These are phyloP conservation scores for Caenorhabditis sp. DNA, from an alignment of 2,888 invertebrate species.

Conservation along the genomic window DNA sequence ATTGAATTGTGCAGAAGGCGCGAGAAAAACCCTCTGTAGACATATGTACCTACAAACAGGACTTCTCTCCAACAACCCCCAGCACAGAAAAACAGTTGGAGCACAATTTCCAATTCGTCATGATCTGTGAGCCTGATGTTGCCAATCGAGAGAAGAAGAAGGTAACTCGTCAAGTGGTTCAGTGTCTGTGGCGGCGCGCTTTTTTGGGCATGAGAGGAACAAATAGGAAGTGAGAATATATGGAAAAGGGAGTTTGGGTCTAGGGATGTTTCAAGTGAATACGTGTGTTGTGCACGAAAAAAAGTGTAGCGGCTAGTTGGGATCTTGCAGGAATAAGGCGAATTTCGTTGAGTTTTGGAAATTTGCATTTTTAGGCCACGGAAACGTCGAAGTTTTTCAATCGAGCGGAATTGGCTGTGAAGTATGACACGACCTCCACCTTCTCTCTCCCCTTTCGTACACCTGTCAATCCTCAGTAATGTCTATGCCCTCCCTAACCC, in stretches of 20 bases:
- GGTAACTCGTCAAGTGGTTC: conserved; percentile 37
- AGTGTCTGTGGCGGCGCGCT: conserved; percentile 21
- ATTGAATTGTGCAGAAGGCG: conserved; percentile 19
- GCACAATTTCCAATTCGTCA: conserved; percentile 36
- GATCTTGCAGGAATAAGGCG: not conserved
- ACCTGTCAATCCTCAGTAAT: too few relatives aligned
- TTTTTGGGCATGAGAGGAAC: conserved; percentile 23
- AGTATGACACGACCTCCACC: too few relatives aligned
- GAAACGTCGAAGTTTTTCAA: too few relatives aligned
- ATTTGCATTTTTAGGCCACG: too few relatives aligned
- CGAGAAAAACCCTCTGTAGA: conserved; percentile 19
- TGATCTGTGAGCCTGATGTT: conserved; percentile 43
- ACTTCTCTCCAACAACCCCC: not conserved
- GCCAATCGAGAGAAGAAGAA: not conserved
- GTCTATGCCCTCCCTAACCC: too few relatives aligned
- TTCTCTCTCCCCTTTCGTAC: too few relatives aligned
- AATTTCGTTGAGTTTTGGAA: too few relatives aligned
- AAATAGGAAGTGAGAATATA: conserved; percentile 17
- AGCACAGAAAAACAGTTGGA: conserved; percentile 34
- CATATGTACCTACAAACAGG: conserved; percentile 25
- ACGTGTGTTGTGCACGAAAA: conserved; percentile 1
- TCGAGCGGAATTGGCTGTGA: too few relatives aligned
- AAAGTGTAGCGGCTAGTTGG: not conserved
- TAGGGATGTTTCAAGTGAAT: conserved; percentile 25
- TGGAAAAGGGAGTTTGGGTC: not conserved